Base-by-base conservation (phyloP, 2,888 invertebrate genomes). In the Agapostemon virescens region DNA sequence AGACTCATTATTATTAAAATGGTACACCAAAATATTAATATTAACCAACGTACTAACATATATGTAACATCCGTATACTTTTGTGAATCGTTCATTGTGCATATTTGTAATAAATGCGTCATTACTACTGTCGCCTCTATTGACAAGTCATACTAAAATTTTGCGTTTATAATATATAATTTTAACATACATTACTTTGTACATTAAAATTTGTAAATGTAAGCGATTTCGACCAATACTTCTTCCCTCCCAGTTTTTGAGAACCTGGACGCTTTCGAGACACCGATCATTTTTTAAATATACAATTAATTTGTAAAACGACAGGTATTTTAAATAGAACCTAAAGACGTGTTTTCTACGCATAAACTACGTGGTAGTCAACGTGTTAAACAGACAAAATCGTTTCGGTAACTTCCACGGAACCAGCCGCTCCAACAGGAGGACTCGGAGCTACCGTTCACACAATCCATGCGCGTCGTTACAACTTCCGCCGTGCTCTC, bases 401-500 rank as follows among this genome's bases (percentile, higher is more conserved):
- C 67, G 76, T 70, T 70, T 13, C 73, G 26, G 38, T 20, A 45
- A 45, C 73, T 52, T 26, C 73, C 66, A 66, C 66, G 38, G 55
- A 55, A 49, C 26, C 45, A n/a, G 69, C 36, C 26, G 63, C 26
- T 63, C 49, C 67, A 67, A 58, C n/a, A 17, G 63, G 63, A 63
- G 63, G 63, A 36, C 63, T 63, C 20, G 58, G 36, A 63, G 13
- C 30, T 33, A 26, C 49, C 40, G 69, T 73, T 67, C 26, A 11
- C 63, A 36, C 52, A 52, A 70, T 40, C 70, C 61, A 42, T 36
- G 58, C 64, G 45, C 64, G 68, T 83, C 82, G 69, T 69, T 77
- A 80, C 73, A 69, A 68, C 72, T 84, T 86, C 84, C 84, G 82
- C 78, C 83, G 72, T 81, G 77, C 84, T 81, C 88, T 87, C 88